phyloP scores from a whole-genome alignment of 2,888 invertebrate genomes.

The Drepana falcataria region DNA sequence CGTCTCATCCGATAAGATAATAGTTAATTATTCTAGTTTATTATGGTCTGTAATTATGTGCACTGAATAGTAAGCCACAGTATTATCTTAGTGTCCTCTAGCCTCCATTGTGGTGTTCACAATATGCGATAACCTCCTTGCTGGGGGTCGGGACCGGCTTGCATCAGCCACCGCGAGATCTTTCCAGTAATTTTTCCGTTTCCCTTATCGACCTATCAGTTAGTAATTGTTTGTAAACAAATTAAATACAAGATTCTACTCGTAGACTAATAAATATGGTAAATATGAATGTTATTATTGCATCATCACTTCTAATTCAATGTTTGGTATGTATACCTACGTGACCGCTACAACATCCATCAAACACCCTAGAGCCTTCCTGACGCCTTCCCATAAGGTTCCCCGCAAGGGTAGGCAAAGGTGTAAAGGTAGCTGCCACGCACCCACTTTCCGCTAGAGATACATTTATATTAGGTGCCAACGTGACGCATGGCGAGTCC shows the following conservation, averaged over 20 bases:
- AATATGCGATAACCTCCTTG: conserved; percentile 53
- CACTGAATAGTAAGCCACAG: conserved; percentile 5
- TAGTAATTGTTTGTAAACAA: conserved; percentile 2
- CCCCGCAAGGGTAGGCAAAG: no score
- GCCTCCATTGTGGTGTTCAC: conserved; percentile 35
- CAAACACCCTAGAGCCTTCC: no score
- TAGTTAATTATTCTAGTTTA: no score
- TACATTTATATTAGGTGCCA: no score
- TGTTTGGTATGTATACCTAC: no score
- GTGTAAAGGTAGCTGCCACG: no score
- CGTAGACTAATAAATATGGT: no score
- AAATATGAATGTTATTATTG: neutral
- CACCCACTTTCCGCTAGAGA: no score
- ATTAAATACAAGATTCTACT: neutral
- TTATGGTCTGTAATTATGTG: neutral
- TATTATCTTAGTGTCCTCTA: conserved; percentile 33
- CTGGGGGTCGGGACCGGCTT: conserved; percentile 52
- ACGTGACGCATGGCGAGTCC: no score
- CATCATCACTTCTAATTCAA: neutral
- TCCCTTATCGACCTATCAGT: conserved; percentile 2
- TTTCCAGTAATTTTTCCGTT: conserved; percentile 15
- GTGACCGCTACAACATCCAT: no score
- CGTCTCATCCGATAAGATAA: no score
- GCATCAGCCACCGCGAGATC: conserved; percentile 49
- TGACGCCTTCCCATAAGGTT: no score